Conservation (phyloP, 2,797 vertebrate genomes). For the Chrysolophus pictus region DNA sequence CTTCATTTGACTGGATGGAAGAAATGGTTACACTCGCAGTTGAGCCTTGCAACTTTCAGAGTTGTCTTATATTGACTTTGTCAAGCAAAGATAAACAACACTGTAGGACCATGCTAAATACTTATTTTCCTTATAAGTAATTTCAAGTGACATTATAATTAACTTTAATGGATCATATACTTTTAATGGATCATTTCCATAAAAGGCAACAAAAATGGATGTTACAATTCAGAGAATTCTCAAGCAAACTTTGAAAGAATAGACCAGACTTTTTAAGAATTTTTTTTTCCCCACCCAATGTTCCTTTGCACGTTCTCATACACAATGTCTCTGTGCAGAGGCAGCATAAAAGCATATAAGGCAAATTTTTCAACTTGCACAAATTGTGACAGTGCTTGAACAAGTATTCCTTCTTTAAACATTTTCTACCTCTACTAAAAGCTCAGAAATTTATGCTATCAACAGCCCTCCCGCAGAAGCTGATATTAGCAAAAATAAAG, state of each 20-base stretch:
- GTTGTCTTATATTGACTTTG: neutral
- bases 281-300: too few species aligned
- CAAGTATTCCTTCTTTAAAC: too few species aligned
- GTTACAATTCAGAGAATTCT: neutral
- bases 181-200: neutral
- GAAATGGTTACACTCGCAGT: neutral
- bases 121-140: neutral
- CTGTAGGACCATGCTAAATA: neutral
- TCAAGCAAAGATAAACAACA: neutral
- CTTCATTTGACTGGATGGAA: neutral
- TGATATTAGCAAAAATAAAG: neutral
- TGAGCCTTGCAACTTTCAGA: neutral
- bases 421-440: neutral
- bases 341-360: too few species aligned
- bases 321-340: too few species aligned
- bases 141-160: neutral
- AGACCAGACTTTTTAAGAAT: too few species aligned
- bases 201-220: neutral
- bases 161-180: too few species aligned
- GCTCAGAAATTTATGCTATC: neutral
- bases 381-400: rapidly evolving
- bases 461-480: neutral
- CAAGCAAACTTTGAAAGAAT: too few species aligned
- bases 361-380: neutral
- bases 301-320: too few species aligned